Evolutionary conservation across 2,797 vertebrate species (phyloP), one percentile per base, ranked within the genome.

Genomic region (Megaceryle alcyon): DNA sequence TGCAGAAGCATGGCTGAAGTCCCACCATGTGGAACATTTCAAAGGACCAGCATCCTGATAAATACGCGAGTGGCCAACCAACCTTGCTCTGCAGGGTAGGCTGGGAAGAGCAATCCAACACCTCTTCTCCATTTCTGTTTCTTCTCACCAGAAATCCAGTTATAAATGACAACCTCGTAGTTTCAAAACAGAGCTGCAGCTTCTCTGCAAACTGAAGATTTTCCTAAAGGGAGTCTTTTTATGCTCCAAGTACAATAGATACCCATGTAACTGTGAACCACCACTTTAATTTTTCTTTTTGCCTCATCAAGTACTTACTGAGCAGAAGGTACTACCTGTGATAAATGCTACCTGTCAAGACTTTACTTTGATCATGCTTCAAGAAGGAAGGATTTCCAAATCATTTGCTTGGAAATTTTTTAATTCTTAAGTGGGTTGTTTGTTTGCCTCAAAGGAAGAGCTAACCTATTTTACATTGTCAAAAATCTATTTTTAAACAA

Each of bases 401-500:
- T 96, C 81, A 94, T 96, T 96, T 97, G 90, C 89, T 90, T 88
- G 92, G 96, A 96, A 97, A 95, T 97, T 93, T 71, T 96, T 94
- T 93, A 96, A 97, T 95, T 94, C 93, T 88, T 83, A 88, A 96
- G 92, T 73, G 90, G 86, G 90, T 96, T 95, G 90, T 95, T 94
- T 96, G 95, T 97, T 97, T 96, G 96, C 96, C 73, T 92, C 92
- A 96, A 96, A 97, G 96, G 94, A 97, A 97, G 94, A 31, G 70
- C 92, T 97, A 83, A 96, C 96, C 97, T 95, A 96, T 96, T 97
- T 97, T 96, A 97, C 76, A 70, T 83, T 79, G 94, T 96, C 96
- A 97, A 93, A 96, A 93, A 82, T 93, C 96, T 97, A 95, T 97
- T 97, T 98, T 98, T 97, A 97, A 95, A 96, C 84, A 90, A 96